These are phyloP conservation scores for Panorpa germanica DNA, from an alignment of 2,888 invertebrate species.

Conservation along the genomic window DNA sequence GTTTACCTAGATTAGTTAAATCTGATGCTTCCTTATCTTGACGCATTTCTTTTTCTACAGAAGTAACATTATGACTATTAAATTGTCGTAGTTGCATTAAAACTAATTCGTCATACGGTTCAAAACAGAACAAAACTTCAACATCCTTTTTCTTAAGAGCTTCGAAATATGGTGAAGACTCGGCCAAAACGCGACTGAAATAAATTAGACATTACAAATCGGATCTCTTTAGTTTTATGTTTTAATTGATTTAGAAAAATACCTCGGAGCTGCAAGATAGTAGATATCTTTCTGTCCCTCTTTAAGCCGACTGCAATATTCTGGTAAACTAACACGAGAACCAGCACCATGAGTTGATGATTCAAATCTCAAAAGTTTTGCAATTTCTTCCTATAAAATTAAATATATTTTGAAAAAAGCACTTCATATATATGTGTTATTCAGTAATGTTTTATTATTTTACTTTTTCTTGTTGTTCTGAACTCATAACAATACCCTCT, in stretches of 20 bases:
- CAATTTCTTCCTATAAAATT: constrained; percentile 60
- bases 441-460: constrained; percentile 6
- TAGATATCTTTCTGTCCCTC: constrained; percentile 72
- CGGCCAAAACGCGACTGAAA: constrained; percentile 73
- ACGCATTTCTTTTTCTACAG: constrained; percentile 87
- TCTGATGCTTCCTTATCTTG: constrained; percentile 41
- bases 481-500: constrained; percentile 82
- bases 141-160: constrained; percentile 70
- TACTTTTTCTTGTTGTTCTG: constrained; percentile 66
- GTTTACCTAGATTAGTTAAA: constrained; percentile 36
- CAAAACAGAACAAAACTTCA: constrained; percentile 90
- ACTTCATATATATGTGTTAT: background rate
- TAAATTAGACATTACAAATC: constrained; percentile 9
- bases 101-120: constrained; percentile 92
- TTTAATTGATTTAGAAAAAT: constrained; percentile 13
- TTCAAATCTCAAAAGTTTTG: constrained; percentile 79
- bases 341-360: constrained; percentile 60
- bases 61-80: constrained; percentile 53
- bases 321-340: constrained; percentile 53
- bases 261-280: constrained; percentile 88
- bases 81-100: constrained; percentile 76
- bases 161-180: constrained; percentile 89
- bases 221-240: constrained; percentile 7
- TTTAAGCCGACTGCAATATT: constrained; percentile 61
- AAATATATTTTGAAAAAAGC: background rate